Conservation (phyloP, 2,113 vertebrate genomes). For the Hemibagrus wyckioides region DNA sequence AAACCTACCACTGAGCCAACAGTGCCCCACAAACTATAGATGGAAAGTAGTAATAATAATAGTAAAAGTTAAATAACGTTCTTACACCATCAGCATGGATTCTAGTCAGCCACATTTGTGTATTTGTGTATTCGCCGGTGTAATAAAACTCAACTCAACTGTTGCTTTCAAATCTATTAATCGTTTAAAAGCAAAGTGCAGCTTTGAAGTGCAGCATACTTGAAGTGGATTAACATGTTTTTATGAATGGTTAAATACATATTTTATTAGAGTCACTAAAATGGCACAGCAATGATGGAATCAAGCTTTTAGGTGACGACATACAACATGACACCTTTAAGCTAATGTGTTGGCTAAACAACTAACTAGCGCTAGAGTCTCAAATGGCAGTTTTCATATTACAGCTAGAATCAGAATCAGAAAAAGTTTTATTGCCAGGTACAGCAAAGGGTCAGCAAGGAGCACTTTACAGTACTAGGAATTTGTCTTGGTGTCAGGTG, state of each 20-base stretch:
- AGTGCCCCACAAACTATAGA: no score
- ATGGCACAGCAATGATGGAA: background rate
- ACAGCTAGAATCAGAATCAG: no score
- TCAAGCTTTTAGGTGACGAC: background rate
- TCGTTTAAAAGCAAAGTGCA: background rate
- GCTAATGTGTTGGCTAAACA: no score
- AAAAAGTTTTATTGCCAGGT: no score
- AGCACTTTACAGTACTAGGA: no score
- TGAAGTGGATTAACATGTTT: background rate
- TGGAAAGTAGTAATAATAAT: background rate
- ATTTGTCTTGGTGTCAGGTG: no score
- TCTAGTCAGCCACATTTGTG: background rate
- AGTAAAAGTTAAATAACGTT: background rate
- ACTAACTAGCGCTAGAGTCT: no score
- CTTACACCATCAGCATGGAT: background rate
- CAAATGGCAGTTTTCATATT: no score
- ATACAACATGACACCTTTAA: no score
- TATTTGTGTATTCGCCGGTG: background rate
- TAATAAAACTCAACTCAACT: background rate
- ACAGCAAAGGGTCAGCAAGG: no score
- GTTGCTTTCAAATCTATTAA: background rate
- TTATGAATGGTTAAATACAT: background rate
- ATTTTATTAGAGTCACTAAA: background rate
- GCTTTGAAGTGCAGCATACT: background rate
- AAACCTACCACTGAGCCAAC: no score